Base-by-base conservation (phyloP, 2,888 invertebrate species). In the Spialia ferax region DNA sequence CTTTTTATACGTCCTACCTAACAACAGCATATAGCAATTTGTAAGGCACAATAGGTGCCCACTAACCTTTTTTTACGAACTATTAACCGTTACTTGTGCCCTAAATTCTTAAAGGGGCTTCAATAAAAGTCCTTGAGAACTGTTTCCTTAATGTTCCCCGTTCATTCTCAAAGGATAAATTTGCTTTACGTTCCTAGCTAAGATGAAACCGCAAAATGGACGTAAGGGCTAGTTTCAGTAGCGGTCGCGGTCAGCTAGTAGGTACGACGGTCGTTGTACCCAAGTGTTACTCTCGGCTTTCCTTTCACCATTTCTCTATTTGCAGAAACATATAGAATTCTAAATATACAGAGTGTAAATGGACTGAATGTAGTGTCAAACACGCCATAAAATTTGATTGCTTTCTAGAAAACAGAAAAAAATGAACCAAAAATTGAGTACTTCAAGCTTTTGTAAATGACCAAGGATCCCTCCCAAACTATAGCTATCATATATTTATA, bases 151-250 rank as follows among this genome's bases (percentile, higher is more conserved):
- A 63, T 55, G 54, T 55, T 63, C 23, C 22, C 38, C 68, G 67
- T 69, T 73, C 70, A 67, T 68, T 68, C 56, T 48, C 62, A 69
- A 70, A 71, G 70, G 69, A 70, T 71, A 70, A 70, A 70, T 71
- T 73, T 72, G 68, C 54, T 66, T 66, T 45, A 74, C 67, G 69
- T 66, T 69, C 56, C 52, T 69, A 63, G 68, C 68, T 64, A 65
- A 57, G 50, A 72, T 73, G 48, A 68, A 74, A 72, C 73, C 74
- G 63, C 74, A 71, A 65, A 71, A 75, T 70, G 70, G 71, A 70
- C 59, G 69, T 68, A 72, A 65, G 68, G 73, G 70, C 74, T 71
- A 74, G 71, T 70, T 73, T 71, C 62, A 71, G 70, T 68, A 70
- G 69, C 59, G 70, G 71, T 74, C 70, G 74, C 70, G 73, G 74